Conservation (phyloP, 92 coral and sea anemone species). For the Zoanthus sansibaricus region DNA sequence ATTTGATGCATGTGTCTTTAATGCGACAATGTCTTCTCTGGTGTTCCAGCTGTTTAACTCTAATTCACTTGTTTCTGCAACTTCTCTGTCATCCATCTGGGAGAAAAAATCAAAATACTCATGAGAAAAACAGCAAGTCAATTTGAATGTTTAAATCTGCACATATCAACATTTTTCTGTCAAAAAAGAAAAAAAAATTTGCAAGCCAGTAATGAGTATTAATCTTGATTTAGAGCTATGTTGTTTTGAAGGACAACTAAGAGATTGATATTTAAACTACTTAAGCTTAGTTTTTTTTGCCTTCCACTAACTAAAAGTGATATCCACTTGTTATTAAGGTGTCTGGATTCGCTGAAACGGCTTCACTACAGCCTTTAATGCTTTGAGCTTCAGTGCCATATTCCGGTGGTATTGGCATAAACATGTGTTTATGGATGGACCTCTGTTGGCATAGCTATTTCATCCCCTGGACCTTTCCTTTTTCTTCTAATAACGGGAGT, state of each 20-base stretch:
- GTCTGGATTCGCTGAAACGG: constrained; percentile 37
- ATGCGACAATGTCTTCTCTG: not conserved
- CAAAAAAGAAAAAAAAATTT: too few species aligned
- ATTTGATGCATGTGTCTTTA: not conserved
- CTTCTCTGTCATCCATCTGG: not conserved
- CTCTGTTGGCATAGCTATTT: too few species aligned
- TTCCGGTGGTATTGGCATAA: constrained; percentile 67
- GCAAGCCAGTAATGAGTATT: not conserved
- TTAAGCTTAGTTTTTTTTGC: constrained; percentile 56
- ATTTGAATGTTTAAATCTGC: not conserved
- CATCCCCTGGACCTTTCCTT: too few species aligned
- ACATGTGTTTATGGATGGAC: constrained; percentile 38
- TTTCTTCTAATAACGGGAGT: too few species aligned
- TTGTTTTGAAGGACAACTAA: not conserved
- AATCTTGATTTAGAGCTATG: not conserved
- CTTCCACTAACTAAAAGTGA: constrained; percentile 55
- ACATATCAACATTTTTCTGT: not conserved
- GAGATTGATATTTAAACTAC: not conserved
- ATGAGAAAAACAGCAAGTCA: not conserved
- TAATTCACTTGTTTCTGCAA: not conserved
- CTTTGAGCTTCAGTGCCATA: constrained; percentile 56
- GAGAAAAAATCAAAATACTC: too few species aligned
- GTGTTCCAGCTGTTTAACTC: not conserved
- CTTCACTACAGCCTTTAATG: constrained; percentile 28
- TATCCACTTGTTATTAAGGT: constrained; percentile 1